Evolutionary conservation across 2,888 invertebrate species (phyloP).

Genomic region (Drosophila recens): DNA sequence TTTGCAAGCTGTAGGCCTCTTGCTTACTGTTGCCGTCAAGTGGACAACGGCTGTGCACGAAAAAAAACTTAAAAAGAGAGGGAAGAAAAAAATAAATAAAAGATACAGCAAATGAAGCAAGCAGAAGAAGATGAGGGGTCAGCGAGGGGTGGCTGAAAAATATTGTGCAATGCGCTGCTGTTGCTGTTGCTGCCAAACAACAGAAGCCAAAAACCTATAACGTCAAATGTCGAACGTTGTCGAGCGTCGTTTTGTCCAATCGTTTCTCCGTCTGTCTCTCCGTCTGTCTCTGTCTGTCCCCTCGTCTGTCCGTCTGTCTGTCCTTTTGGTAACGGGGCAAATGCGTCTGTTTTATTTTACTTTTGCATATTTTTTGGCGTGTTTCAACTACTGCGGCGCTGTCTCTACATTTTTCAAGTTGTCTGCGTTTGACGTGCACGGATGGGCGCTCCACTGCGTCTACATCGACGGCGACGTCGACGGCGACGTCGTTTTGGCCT

Average conservation of each 20-base stretch:
- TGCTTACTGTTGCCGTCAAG: slow-evolving; percentile 62
- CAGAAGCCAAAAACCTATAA: slow-evolving; percentile 67
- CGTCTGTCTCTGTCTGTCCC: neutral
- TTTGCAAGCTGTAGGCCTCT: neutral
- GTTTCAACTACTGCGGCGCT: slow-evolving; percentile 79
- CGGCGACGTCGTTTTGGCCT: neutral
- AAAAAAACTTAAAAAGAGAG: slow-evolving; percentile 29
- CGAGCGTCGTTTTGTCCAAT: slow-evolving; percentile 25
- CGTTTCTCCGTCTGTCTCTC: neutral
- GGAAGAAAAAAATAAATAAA: slow-evolving; percentile 31
- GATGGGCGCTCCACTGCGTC: slow-evolving; percentile 80
- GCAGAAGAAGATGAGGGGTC: neutral
- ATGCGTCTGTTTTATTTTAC: slow-evolving; percentile 81
- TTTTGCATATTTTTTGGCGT: slow-evolving; percentile 82
- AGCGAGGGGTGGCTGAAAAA: slow-evolving; percentile 46
- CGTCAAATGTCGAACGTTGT: slow-evolving; percentile 77
- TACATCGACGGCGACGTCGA: slow-evolving; percentile 39
- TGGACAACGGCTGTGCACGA: slow-evolving; percentile 61
- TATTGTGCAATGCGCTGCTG: slow-evolving; percentile 69
- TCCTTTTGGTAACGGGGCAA: slow-evolving; percentile 33
- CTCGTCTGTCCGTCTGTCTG: neutral
- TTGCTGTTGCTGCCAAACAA: slow-evolving; percentile 68
- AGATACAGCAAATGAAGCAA: slow-evolving; percentile 6
- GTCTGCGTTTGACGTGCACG: slow-evolving; percentile 82
- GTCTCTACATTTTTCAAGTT: slow-evolving; percentile 82